These are phyloP conservation scores for Sparus aurata DNA, from an alignment of 2,797 vertebrate genomes.

Conservation along the genomic window DNA sequence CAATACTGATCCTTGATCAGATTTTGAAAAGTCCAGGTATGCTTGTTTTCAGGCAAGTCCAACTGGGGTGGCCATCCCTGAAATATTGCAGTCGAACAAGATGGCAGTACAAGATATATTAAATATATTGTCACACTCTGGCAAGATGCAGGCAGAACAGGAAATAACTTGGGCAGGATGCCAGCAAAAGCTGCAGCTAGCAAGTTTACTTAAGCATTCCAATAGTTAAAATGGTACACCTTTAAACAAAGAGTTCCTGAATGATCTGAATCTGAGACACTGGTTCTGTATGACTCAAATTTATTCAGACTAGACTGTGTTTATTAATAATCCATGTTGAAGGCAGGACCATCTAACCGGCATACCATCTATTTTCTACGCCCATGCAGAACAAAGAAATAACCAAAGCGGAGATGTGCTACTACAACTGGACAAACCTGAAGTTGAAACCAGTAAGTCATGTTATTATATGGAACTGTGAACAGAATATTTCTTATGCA, in stretches of 20 bases:
- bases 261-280: background rate
- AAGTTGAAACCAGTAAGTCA: background rate
- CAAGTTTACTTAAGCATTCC: background rate
- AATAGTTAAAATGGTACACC: background rate
- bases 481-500: too few relatives aligned
- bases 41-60: conserved; percentile 3
- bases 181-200: background rate
- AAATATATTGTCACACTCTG: background rate
- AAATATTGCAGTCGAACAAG: conserved; percentile 13
- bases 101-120: background rate
- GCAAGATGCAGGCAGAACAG: conserved; percentile 10
- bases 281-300: background rate
- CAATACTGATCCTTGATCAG: background rate
- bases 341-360: background rate
- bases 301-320: background rate
- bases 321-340: background rate
- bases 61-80: background rate
- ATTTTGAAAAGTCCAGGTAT: background rate
- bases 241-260: background rate
- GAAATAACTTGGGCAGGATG: background rate
- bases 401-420: background rate
- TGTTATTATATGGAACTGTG: background rate
- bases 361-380: background rate
- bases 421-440: background rate
- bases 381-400: conserved; percentile 21